phyloP scores from a whole-genome alignment of 2,888 invertebrate genomes.

The Xylota segnis region DNA sequence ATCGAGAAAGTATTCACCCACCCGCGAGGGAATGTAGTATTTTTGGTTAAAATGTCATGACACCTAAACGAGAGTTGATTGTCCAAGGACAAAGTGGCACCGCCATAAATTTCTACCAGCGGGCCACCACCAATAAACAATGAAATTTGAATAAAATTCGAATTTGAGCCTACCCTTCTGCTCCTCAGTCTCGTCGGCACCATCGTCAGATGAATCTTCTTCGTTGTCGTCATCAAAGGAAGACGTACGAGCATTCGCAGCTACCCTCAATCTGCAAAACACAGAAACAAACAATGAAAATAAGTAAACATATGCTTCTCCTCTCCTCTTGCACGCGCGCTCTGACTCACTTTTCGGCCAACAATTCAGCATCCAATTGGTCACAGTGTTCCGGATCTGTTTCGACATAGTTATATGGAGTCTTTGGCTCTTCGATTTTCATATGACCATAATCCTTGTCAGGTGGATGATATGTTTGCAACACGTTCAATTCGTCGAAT shows the following conservation, averaged over 20 bases:
- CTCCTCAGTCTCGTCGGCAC: slow-evolving; percentile 88
- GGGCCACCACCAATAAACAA: slow-evolving; percentile 1
- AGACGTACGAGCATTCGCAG: slow-evolving; percentile 83
- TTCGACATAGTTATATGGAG: slow-evolving; percentile 90
- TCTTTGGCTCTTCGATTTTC: slow-evolving; percentile 99
- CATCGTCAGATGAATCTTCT: slow-evolving; percentile 86
- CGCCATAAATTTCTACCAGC: slow-evolving; percentile 6
- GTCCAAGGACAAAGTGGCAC: slow-evolving; percentile 45
- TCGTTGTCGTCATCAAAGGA: slow-evolving; percentile 85
- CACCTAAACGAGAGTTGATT: slow-evolving; percentile 28
- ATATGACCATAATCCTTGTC: slow-evolving; percentile 99
- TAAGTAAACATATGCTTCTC: slow-evolving; percentile 30
- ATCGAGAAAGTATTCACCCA: slow-evolving; percentile 37
- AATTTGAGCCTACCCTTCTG: slow-evolving; percentile 84
- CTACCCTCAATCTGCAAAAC: slow-evolving; percentile 81
- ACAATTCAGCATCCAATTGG: slow-evolving; percentile 88
- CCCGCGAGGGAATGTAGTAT: slow-evolving; percentile 41
- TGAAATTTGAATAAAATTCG: slow-evolving; percentile 6
- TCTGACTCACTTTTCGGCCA: slow-evolving; percentile 89
- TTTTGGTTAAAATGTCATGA: slow-evolving; percentile 64
- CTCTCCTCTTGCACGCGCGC: neutral
- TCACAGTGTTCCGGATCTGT: slow-evolving; percentile 86
- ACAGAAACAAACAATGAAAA: slow-evolving; percentile 36
- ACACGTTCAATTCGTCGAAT: slow-evolving; percentile 99
- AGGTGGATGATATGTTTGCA: slow-evolving; percentile 98